A percentile compares a stretch with the other conserved stretches of the same genome.
phyloP scores from a whole-genome alignment of 1,140 invertebrate genomes.

The Neodiprion pinetum region DNA sequence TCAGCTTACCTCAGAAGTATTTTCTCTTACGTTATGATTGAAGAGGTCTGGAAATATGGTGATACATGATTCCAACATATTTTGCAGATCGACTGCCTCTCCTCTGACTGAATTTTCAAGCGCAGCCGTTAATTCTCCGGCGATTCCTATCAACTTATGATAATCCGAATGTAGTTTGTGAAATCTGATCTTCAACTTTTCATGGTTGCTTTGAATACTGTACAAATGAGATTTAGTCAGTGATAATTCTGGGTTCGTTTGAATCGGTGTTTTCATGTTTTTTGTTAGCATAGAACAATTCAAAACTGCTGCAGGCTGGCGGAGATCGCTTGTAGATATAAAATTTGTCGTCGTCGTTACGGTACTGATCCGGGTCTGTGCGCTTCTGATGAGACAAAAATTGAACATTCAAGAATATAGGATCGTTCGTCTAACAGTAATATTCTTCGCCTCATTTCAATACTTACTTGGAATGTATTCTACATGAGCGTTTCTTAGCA shows the following conservation, averaged over 20 bases:
- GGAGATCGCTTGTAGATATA: conserved; percentile 26
- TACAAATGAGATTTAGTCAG: conserved; percentile 37
- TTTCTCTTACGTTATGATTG: conserved; percentile 40
- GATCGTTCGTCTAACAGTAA: background rate
- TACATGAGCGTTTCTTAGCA: conserved; percentile 9
- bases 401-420: conserved; percentile 17
- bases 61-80: conserved; percentile 57
- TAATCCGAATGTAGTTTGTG: conserved; percentile 57
- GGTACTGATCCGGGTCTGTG: conserved; percentile 40
- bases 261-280: conserved; percentile 27
- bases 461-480: conserved; percentile 28
- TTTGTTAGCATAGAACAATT: conserved; percentile 26
- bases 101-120: conserved; percentile 68
- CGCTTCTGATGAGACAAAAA: conserved; percentile 32
- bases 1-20: conserved; percentile 16
- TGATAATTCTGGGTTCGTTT: conserved; percentile 35
- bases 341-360: conserved; percentile 26
- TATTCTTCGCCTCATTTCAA: background rate
- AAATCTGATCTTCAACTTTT: conserved; percentile 53
- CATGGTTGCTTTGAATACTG: conserved; percentile 46
- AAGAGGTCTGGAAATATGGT: conserved; percentile 63
- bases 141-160: conserved; percentile 58
- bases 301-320: conserved; percentile 24
- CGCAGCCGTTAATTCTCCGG: conserved; percentile 66
- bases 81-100: conserved; percentile 62